Evolutionary conservation across 2,888 invertebrate genomes (phyloP).

Genomic region (Amblyteles armatorius): DNA sequence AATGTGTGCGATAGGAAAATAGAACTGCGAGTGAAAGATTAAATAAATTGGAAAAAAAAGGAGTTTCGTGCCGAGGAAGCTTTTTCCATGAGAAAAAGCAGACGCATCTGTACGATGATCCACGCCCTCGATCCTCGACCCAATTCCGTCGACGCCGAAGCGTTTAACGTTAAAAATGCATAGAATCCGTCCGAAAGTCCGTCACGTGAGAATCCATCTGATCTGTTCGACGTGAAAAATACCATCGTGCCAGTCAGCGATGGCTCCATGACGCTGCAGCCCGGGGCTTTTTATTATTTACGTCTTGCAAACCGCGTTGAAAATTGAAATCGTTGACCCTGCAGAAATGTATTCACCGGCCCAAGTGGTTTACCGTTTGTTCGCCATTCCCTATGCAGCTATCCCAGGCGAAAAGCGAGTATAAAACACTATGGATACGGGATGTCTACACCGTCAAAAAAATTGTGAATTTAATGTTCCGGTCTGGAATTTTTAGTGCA

Average conservation of each 20-base stretch:
- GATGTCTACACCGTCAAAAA: background rate
- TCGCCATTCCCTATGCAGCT: slow-evolving; percentile 40
- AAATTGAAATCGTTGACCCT: slow-evolving; percentile 65
- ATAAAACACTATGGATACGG: background rate
- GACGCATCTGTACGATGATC: slow-evolving; percentile 23
- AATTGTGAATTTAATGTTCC: too few species aligned
- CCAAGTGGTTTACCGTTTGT: slow-evolving; percentile 49
- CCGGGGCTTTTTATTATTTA: slow-evolving; percentile 51
- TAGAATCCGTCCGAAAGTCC: slow-evolving; percentile 66
- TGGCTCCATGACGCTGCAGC: background rate
- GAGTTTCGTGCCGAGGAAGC: background rate
- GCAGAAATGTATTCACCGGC: slow-evolving; percentile 58
- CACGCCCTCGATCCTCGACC: slow-evolving; percentile 36
- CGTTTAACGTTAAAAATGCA: slow-evolving; percentile 61
- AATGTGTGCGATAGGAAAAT: background rate
- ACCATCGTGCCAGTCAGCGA: slow-evolving; percentile 15
- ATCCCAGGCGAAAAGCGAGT: background rate
- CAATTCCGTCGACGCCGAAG: slow-evolving; percentile 52
- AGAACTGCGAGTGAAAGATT: background rate
- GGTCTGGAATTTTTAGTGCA: too few species aligned
- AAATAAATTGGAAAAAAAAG: background rate
- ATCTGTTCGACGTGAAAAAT: slow-evolving; percentile 59
- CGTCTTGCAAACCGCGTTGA: slow-evolving; percentile 61
- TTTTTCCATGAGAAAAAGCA: slow-evolving; percentile 17
- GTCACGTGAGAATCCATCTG: slow-evolving; percentile 27